Conservation (phyloP, 2,113 vertebrate species). For the Pithys albifrons region DNA sequence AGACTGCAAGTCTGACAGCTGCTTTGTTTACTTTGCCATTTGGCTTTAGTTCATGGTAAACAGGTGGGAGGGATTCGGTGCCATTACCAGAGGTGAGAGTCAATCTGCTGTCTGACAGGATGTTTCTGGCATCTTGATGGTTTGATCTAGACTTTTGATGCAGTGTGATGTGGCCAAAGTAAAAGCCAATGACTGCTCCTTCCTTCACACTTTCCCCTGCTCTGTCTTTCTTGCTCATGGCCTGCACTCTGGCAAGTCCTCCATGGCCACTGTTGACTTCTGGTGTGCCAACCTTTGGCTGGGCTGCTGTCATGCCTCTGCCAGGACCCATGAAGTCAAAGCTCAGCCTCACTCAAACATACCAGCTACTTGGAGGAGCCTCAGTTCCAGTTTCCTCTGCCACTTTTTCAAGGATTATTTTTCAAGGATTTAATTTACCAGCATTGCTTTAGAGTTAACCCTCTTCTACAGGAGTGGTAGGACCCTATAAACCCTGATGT, state of each 20-base stretch:
- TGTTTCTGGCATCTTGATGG: background rate
- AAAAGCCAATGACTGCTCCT: background rate
- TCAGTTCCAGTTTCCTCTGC: background rate
- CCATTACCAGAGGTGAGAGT: background rate
- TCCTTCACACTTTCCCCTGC: background rate
- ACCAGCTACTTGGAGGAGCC: background rate
- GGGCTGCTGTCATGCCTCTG: background rate
- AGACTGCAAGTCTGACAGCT: background rate
- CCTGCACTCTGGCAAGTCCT: fast-evolving
- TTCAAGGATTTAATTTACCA: background rate
- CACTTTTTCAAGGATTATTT: background rate
- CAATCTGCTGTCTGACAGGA: background rate
- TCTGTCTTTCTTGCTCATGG: background rate
- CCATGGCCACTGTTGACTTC: fast-evolving
- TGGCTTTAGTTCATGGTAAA: background rate
- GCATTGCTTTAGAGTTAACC: background rate
- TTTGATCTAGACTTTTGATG: background rate
- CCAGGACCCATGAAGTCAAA: background rate
- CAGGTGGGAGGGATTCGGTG: background rate
- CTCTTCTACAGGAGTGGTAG: background rate
- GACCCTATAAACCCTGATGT: background rate
- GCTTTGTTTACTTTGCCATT: background rate
- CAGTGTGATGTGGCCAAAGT: fast-evolving
- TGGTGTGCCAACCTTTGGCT: background rate
- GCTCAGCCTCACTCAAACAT: fast-evolving